Evolutionary conservation across 2,113 vertebrate genomes (phyloP).

Genomic region (Rhinogobius similis): DNA sequence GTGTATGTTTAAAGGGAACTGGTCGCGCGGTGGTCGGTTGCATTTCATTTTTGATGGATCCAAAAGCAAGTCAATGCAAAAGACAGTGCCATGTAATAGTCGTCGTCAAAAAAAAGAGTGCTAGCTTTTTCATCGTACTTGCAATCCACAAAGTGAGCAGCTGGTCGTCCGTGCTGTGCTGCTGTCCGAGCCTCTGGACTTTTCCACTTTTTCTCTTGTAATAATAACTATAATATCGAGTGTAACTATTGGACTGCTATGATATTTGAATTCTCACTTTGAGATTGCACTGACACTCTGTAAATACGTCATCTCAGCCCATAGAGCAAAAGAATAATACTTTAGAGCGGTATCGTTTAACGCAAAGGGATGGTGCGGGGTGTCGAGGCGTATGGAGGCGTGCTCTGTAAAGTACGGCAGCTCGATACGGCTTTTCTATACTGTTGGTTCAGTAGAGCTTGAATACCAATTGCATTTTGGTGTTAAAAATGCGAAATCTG

Average conservation of each 20-base stretch:
- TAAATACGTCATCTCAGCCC: conserved; percentile 54
- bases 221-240: conserved; percentile 29
- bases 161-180: conserved; percentile 38
- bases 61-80: conserved; percentile 60
- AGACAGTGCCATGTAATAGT: conserved; percentile 30
- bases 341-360: conserved; percentile 27
- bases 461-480: not conserved
- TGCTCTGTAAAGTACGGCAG: not conserved
- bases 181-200: conserved; percentile 45
- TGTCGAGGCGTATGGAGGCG: not conserved
- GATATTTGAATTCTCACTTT: conserved; percentile 24
- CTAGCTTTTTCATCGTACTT: conserved; percentile 38
- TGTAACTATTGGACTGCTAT: conserved; percentile 22
- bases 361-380: conserved; percentile 28
- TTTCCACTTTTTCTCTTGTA: conserved; percentile 15
- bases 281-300: conserved; percentile 51
- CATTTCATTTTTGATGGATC: conserved; percentile 46
- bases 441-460: not conserved
- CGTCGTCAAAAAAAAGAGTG: conserved; percentile 29
- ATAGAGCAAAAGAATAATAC: conserved; percentile 31
- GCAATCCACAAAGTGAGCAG: conserved; percentile 41
- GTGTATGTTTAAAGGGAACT: conserved; percentile 18
- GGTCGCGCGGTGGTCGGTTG: conserved; percentile 29
- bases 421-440: not conserved
- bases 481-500: not conserved